phyloP scores from a whole-genome alignment of 1,140 invertebrate genomes.

The Pseudomyrmex flavicornis region DNA sequence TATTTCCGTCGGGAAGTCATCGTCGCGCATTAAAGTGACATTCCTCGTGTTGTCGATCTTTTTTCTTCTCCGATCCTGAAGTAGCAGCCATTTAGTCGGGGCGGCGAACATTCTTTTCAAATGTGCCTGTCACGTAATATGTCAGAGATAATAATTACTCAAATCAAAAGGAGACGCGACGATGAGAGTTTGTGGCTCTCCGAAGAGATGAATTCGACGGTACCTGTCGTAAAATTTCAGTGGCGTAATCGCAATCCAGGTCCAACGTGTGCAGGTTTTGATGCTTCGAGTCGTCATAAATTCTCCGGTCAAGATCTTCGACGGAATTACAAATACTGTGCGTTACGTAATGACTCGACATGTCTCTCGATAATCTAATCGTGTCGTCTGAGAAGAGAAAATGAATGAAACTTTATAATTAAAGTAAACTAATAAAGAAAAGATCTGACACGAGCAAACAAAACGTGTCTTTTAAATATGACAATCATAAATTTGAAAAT shows the following conservation, averaged over 20 bases:
- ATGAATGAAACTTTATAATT: constrained; percentile 2
- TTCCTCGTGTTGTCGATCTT: constrained; percentile 33
- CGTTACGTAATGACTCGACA: constrained; percentile 30
- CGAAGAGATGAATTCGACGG: not conserved
- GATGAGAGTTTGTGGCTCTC: not conserved
- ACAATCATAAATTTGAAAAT: constrained; percentile 4
- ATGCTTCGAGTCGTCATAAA: constrained; percentile 56
- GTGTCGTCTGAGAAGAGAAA: constrained; percentile 39
- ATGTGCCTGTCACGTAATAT: constrained; percentile 63
- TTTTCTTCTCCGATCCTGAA: constrained; percentile 60
- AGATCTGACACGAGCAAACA: not conserved
- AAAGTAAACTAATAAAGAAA: no score
- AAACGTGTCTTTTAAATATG: not conserved
- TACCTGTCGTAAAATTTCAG: constrained; percentile 54
- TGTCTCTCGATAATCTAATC: constrained; percentile 42
- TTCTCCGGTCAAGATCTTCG: not conserved
- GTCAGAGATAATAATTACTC: not conserved
- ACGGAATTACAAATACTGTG: constrained; percentile 42
- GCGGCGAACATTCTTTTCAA: constrained; percentile 69
- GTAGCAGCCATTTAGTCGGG: constrained; percentile 77
- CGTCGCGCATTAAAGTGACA: not conserved
- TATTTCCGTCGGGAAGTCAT: constrained; percentile 17
- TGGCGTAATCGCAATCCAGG: constrained; percentile 59
- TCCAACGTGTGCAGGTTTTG: constrained; percentile 50
- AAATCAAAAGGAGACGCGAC: not conserved